phyloP scores from a whole-genome alignment of 2,113 vertebrate genomes.

The Dasyurus viverrinus region DNA sequence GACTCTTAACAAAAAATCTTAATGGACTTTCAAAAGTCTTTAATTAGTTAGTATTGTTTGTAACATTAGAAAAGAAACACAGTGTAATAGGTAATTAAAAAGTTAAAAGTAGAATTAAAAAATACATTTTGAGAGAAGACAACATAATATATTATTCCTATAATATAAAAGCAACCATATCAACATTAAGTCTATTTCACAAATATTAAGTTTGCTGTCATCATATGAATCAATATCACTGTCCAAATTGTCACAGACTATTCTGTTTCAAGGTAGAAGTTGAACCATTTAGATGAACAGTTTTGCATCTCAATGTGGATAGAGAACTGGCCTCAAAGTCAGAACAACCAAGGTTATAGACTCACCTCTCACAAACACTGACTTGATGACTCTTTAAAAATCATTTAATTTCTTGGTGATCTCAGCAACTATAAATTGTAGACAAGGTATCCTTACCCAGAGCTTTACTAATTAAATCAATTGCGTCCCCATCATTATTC shows the following conservation, averaged over 20 bases:
- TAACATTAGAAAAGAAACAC: background rate
- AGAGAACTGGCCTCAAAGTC: background rate
- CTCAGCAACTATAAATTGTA: background rate
- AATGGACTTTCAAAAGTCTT: background rate
- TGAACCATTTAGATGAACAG: background rate
- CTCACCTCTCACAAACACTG: background rate
- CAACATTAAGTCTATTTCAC: background rate
- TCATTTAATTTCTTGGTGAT: background rate
- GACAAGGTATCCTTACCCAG: background rate
- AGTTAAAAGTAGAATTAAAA: background rate
- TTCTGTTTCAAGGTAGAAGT: background rate
- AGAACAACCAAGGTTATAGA: background rate
- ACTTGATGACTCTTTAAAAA: background rate
- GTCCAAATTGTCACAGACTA: too few species aligned
- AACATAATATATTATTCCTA: background rate
- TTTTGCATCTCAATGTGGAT: background rate
- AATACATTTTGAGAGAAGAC: background rate
- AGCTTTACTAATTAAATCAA: background rate
- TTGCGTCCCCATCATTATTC: background rate
- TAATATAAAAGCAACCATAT: background rate
- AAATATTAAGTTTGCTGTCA: background rate
- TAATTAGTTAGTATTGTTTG: background rate
- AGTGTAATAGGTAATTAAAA: background rate
- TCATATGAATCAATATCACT: background rate
- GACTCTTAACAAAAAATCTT: background rate